Percentiles rank a stretch among this genome's conserved stretches.
Conservation (phyloP, 2,797 vertebrate species). For the Toxotes lorentzi region DNA sequence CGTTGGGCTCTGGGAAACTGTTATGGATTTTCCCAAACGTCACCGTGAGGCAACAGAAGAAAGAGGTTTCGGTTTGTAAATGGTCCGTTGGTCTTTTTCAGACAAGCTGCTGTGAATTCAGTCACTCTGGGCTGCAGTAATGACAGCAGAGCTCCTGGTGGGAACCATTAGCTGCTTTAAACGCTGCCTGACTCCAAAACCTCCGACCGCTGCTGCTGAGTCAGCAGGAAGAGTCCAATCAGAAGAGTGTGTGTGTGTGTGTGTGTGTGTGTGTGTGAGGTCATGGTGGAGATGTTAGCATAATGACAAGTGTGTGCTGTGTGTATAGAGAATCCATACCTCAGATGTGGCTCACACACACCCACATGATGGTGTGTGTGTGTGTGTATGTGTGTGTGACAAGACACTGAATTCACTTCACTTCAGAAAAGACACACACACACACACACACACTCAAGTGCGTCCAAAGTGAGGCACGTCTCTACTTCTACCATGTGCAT, state of each 20-base stretch:
- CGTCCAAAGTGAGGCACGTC: too few relatives aligned
- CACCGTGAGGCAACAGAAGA: background rate
- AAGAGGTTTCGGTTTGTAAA: background rate
- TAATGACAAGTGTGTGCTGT: slow-evolving; percentile 44
- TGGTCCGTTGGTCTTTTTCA: background rate
- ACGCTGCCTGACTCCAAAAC: slow-evolving; percentile 55
- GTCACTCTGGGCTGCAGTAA: slow-evolving; percentile 5
- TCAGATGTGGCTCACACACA: slow-evolving; percentile 45
- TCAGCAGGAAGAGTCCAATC: slow-evolving; percentile 65
- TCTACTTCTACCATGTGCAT: too few relatives aligned
- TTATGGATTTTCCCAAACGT: background rate
- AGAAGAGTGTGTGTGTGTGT: slow-evolving; percentile 28
- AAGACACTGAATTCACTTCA: background rate
- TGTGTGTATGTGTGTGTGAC: slow-evolving; percentile 30
- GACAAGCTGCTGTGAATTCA: background rate
- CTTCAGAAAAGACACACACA: background rate
- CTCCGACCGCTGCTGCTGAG: slow-evolving; percentile 61
- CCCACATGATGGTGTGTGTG: slow-evolving; percentile 1
- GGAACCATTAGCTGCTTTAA: slow-evolving; percentile 62
- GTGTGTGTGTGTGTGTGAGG: slow-evolving; percentile 31
- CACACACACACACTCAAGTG: background rate
- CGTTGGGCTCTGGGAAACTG: too few relatives aligned
- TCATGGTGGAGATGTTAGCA: slow-evolving; percentile 35
- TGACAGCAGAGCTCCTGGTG: slow-evolving; percentile 54
- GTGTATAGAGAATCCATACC: slow-evolving; percentile 20